A percentile compares a stretch with the other conserved stretches of the same genome.
phyloP scores from a whole-genome alignment of 2,113 vertebrate genomes.

The Miniopterus natalensis region DNA sequence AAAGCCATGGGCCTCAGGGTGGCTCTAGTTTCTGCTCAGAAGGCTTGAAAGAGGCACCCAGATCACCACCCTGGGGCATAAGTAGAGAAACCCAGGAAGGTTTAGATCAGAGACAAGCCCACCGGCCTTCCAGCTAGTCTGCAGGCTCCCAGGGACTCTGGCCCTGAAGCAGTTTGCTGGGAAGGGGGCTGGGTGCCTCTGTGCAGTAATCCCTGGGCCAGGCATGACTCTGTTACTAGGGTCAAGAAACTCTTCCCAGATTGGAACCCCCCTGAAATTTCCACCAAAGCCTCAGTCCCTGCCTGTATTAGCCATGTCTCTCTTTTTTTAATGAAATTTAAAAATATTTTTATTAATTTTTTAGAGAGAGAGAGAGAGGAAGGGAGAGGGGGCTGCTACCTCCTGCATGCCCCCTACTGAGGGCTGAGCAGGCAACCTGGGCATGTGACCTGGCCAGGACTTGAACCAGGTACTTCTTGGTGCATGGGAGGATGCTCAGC shows the following conservation, averaged over 20 bases:
- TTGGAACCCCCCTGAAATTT: not conserved
- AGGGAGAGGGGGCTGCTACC: no score
- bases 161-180: not conserved
- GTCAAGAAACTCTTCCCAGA: not conserved
- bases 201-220: not conserved
- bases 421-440: no score
- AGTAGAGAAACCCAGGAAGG: not conserved
- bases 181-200: not conserved
- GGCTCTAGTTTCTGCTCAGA: not conserved
- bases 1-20: not conserved
- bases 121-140: not conserved
- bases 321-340: no score
- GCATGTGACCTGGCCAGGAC: no score
- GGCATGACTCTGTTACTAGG: not conserved
- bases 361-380: no score
- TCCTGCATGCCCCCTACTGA: no score
- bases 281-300: not conserved
- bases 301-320: not conserved
- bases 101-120: not conserved
- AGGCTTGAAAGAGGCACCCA: not conserved
- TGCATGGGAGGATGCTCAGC: no score
- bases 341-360: no score
- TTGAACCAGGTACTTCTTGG: no score
- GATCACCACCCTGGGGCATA: not conserved
- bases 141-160: not conserved